Evolutionary conservation across 1,140 invertebrate genomes (phyloP).

Genomic region (Apocrypta bakeri): DNA sequence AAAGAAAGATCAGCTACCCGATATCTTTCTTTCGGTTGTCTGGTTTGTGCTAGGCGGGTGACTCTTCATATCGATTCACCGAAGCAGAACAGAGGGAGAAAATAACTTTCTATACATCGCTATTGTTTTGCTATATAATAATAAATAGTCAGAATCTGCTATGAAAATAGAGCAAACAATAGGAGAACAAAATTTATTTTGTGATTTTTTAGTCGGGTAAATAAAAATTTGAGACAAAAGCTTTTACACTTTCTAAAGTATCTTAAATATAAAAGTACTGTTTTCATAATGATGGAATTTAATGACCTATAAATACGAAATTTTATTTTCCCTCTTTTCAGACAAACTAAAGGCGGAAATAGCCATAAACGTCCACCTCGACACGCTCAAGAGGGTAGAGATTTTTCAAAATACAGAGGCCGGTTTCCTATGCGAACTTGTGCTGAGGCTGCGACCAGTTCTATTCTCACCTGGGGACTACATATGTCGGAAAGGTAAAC

Average conservation of each 20-base stretch:
- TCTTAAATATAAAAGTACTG: too few relatives aligned
- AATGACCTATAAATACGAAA: not conserved
- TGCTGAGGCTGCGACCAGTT: conserved; percentile 93
- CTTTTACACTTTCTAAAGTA: too few relatives aligned
- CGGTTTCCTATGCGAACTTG: conserved; percentile 97
- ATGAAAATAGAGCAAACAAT: too few relatives aligned
- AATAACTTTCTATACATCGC: not conserved
- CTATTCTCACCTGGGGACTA: conserved; percentile 98
- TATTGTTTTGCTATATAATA: not conserved
- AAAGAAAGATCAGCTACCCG: not conserved
- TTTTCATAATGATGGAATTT: too few relatives aligned
- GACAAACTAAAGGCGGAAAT: conserved; percentile 99
- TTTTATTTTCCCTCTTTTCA: conserved; percentile 62
- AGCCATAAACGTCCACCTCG: conserved; percentile 98
- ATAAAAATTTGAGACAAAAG: too few relatives aligned
- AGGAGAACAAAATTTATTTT: too few relatives aligned
- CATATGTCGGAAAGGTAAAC: conserved; percentile 97
- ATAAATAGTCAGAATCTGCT: conserved; percentile 18
- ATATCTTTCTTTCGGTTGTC: conserved; percentile 1
- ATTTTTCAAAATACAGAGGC: conserved; percentile 99
- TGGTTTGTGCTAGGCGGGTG: not conserved
- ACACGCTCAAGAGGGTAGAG: conserved; percentile 97
- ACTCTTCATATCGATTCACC: conserved; percentile 36
- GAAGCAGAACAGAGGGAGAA: not conserved
- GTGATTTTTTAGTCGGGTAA: too few relatives aligned